These are phyloP conservation scores for Melozone crissalis DNA, from an alignment of 2,113 vertebrate genomes.

Conservation along the genomic window DNA sequence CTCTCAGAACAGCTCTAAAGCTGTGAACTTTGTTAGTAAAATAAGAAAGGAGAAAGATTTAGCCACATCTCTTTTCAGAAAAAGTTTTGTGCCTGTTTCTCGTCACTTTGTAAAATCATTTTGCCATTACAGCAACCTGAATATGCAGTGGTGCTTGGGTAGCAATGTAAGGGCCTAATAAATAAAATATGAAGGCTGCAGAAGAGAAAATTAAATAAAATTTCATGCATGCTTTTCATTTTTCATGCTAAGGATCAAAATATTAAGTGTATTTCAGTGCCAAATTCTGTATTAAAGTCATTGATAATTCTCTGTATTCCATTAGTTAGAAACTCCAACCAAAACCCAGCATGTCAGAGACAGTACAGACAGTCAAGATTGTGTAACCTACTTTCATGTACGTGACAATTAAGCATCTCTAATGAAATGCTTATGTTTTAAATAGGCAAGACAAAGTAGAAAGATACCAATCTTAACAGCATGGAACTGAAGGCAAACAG, in stretches of 20 bases:
- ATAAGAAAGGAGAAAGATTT: not conserved
- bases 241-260: conserved; percentile 16
- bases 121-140: not conserved
- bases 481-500: not conserved
- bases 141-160: not conserved
- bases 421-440: not conserved
- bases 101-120: not conserved
- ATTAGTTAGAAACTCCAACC: not conserved
- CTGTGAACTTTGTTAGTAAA: not conserved
- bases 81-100: not conserved
- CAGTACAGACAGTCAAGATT: not conserved
- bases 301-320: not conserved
- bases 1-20: not conserved
- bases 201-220: conserved; percentile 12
- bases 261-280: not conserved
- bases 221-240: conserved; percentile 22
- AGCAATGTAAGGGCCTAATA: not conserved
- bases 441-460: not conserved
- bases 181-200: conserved; percentile 6
- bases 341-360: not conserved
- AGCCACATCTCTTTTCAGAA: not conserved
- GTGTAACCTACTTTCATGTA: rapidly evolving
- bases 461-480: not conserved
- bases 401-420: not conserved
- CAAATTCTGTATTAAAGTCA: not conserved